phyloP scores from a whole-genome alignment of 2,113 vertebrate species.

The Ascaphus truei region DNA sequence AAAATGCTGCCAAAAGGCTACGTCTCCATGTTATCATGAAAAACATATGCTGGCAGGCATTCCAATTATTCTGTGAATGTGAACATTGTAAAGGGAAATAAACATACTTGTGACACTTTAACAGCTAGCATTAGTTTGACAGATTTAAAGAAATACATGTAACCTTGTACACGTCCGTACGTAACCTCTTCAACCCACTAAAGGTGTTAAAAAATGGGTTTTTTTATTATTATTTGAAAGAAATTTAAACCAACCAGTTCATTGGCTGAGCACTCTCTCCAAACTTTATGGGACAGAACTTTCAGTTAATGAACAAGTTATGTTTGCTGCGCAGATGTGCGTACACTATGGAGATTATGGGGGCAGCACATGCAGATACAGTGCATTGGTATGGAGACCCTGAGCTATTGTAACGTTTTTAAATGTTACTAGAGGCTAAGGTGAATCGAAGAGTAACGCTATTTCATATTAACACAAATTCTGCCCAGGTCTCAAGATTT shows the following conservation, averaged over 20 bases:
- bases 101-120: constrained; percentile 6
- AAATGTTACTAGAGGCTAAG: no score
- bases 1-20: constrained; percentile 15
- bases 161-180: constrained; percentile 16
- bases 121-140: constrained; percentile 3
- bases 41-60: constrained; percentile 30
- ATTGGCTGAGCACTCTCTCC: background rate
- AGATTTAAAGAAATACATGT: background rate
- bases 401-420: no score
- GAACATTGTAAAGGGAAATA: constrained; percentile 25
- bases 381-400: no score
- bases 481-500: no score
- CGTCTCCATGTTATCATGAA: constrained; percentile 16
- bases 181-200: no score
- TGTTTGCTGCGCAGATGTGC: background rate
- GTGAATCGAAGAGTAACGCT: no score
- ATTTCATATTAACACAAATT: no score
- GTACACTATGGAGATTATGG: no score
- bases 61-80: constrained; percentile 32
- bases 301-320: background rate
- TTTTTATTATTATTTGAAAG: no score
- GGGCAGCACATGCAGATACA: no score
- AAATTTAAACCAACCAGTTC: no score
- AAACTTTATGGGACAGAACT: background rate
- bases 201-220: no score